phyloP scores from a whole-genome alignment of 2,113 vertebrate genomes.

The Scomber colias region DNA sequence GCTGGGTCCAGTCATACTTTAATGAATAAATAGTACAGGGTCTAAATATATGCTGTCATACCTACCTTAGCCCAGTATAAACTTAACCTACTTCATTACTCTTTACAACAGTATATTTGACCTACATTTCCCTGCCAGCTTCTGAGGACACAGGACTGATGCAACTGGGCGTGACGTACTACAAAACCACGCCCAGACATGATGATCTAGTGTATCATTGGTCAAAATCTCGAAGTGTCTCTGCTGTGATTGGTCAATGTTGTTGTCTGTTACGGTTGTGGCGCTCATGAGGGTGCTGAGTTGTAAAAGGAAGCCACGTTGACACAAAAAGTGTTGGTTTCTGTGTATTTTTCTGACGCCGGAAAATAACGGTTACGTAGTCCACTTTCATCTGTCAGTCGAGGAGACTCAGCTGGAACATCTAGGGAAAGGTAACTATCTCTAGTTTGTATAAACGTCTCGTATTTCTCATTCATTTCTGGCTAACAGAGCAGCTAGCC shows the following conservation, averaged over 20 bases:
- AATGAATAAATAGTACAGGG: not conserved
- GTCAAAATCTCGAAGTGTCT: not conserved
- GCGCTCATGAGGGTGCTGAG: not conserved
- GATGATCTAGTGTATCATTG: slow-evolving; percentile 26
- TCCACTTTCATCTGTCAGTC: not conserved
- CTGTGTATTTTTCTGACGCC: not conserved
- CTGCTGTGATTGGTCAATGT: slow-evolving; percentile 59
- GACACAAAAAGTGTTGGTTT: slow-evolving; percentile 49
- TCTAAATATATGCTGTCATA: not conserved
- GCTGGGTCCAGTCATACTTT: not conserved
- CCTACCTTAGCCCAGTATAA: not conserved
- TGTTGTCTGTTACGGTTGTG: not conserved
- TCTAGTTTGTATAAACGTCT: not conserved
- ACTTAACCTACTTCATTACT: slow-evolving; percentile 25
- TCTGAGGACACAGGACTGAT: slow-evolving; percentile 46
- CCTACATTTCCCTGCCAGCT: slow-evolving; percentile 21
- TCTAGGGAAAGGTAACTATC: slow-evolving; percentile 30
- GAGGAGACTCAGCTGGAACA: not conserved
- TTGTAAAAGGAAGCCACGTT: slow-evolving; percentile 79
- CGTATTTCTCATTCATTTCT: slow-evolving; percentile 4
- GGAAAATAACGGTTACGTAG: not conserved
- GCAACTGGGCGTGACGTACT: slow-evolving; percentile 44
- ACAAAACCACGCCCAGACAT: slow-evolving; percentile 33
- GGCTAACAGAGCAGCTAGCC: slow-evolving; percentile 41
- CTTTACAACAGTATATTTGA: slow-evolving; percentile 29